Evolutionary conservation across 2,113 vertebrate species (phyloP), one percentile per base, ranked within the genome.

Genomic region (Tricholaema leucomelas): DNA sequence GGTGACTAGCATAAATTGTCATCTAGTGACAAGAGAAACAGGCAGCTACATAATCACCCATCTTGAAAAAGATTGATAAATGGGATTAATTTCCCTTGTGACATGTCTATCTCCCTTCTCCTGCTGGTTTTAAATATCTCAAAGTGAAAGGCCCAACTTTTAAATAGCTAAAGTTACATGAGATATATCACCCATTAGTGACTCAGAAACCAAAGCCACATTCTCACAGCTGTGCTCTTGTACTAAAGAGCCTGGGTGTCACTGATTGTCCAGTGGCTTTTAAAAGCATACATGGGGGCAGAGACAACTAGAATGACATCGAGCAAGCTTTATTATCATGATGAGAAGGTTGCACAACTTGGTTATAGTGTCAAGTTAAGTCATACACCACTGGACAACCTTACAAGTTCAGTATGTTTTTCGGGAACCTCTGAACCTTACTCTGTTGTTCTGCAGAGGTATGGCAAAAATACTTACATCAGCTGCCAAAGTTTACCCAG

Each of bases 361-460:
- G 27, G 12, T 71, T 77, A 27, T 54, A 21, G 9, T 30, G 23
- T n/a, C 28, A 71, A 36, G 12, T 3, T 27, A 35, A 40, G 16
- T 58, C 40, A 40, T n/a, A 33, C 5, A 35, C 2, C 0, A 0
- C 24, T 73, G 21, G 13, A 11, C 1, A 1, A 52, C 46, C 31
- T 59, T 77, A 10, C 7, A 6, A 19, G 9, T 81, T 83, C 18
- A 40, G 23, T 50, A 61, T 8, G 13, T 28, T 66, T 70, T 64
- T 40, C 5, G 7, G 30, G 12, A 35, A 28, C 6, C 21, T 70
- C 36, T 20, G 6, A 9, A 65, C 10, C 5, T 88, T 66, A 2
- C 14, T 87, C 6, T n/a, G 5, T 38, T 87, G n/a, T 2, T 2
- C 30, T 16, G 6, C n/a, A 33, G 12, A 61, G 15, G 10, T 81